Percentiles rank a stretch among this genome's conserved stretches.
Evolutionary conservation across 2,888 invertebrate genomes (phyloP).

Genomic region (Sclerodermus sp.): DNA sequence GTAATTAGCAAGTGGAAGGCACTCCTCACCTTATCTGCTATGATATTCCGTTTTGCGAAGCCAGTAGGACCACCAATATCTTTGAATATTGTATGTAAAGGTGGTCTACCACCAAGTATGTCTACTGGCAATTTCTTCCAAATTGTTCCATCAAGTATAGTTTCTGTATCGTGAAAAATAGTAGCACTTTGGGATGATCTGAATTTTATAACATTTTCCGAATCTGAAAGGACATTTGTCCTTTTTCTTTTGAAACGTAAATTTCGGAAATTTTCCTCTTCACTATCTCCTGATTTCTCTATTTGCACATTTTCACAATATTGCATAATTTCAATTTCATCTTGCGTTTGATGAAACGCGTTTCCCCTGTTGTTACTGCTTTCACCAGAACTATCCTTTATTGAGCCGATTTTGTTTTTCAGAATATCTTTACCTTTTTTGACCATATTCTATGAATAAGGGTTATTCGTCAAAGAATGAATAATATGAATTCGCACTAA

Average conservation of each 20-base stretch:
- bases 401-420: too few species aligned
- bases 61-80: constrained; percentile 21
- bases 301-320: too few species aligned
- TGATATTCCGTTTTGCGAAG: constrained; percentile 28
- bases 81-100: constrained; percentile 8
- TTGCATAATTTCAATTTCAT: too few species aligned
- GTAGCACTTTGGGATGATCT: constrained; percentile 22
- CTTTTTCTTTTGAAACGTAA: constrained; percentile 10
- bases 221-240: too few species aligned
- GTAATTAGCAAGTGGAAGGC: constrained; percentile 29
- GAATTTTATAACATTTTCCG: too few species aligned
- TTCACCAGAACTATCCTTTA: too few species aligned
- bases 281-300: constrained; percentile 1
- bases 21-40: constrained; percentile 24
- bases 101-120: constrained; percentile 9
- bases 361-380: too few species aligned
- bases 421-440: too few species aligned
- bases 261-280: constrained; percentile 4
- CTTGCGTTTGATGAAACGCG: too few species aligned
- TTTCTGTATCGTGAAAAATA: constrained; percentile 23
- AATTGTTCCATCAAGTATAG: constrained; percentile 17
- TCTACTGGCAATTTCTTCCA: constrained; percentile 10
- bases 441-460: too few species aligned
- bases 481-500: too few species aligned
- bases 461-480: too few species aligned